phyloP scores from a whole-genome alignment of 2,888 invertebrate species.

The Fabriciana adippe region DNA sequence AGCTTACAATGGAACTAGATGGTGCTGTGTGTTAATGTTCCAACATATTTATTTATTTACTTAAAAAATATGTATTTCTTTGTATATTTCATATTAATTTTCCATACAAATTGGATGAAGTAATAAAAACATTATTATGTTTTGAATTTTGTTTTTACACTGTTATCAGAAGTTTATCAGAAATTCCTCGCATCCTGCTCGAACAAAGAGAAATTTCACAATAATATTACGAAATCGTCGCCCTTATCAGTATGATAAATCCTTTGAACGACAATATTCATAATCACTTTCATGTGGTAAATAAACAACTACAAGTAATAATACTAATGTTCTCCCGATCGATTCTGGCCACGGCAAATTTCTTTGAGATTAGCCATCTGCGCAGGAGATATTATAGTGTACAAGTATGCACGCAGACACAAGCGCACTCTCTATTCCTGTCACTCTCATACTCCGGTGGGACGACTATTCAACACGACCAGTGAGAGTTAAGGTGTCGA shows the following conservation, averaged over 20 bases:
- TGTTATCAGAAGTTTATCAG: slow-evolving; percentile 43
- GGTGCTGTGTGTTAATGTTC: no score
- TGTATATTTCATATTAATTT: not conserved
- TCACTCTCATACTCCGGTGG: no score
- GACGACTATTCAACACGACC: no score
- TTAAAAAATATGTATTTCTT: not conserved
- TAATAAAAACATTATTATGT: slow-evolving; percentile 12
- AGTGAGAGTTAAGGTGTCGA: no score
- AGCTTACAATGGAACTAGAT: no score
- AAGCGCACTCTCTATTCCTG: no score
- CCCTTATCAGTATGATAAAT: slow-evolving; percentile 39
- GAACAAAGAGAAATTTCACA: slow-evolving; percentile 42
- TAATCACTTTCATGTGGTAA: slow-evolving; percentile 21
- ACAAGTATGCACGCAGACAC: no score
- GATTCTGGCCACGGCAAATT: no score
- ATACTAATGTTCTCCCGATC: no score
- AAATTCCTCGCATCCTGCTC: slow-evolving; percentile 44
- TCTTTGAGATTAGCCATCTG: no score
- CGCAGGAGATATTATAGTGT: no score
- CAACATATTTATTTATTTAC: no score
- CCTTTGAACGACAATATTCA: slow-evolving; percentile 22
- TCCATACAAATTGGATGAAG: not conserved
- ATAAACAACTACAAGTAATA: slow-evolving; percentile 1
- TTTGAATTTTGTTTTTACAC: slow-evolving; percentile 29
- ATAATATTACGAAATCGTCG: slow-evolving; percentile 39